Evolutionary conservation across 2,797 vertebrate genomes (phyloP), one percentile per base, ranked within the genome.

Genomic region (Takifugu ocellatus): DNA sequence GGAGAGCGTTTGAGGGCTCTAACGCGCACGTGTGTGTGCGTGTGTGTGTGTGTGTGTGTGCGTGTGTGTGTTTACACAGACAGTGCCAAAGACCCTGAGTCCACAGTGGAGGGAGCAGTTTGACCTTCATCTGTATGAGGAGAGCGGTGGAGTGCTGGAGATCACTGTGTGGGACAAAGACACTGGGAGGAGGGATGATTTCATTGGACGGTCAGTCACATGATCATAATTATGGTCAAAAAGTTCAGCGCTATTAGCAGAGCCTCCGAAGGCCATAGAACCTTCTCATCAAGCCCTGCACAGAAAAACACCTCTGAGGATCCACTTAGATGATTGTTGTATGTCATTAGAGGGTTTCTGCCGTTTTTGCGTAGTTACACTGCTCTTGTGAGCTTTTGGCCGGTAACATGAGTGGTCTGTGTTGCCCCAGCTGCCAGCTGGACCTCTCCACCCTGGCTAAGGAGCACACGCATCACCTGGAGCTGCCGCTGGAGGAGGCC

Each of bases 101-200:
- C 95, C 96, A 47, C 94, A 95, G 74, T 98, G 96, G 96, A 92
- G 94, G 58, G 95, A 97, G 71, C 93, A 96, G 83, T 97, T 98
- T 84, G 95, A 97, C 84, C 92, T 98, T 61, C 93, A 96, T 74
- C 89, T 96, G 61, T 94, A 92, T 55, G 94, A 98, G 26, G 94
- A 98, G 85, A 89, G 79, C 15, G 94, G 92, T 15, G 94, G 93
- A 33, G 75, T 93, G 72, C 77, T 98, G 78, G 94, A 98, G 78
- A 94, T 96, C 84, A 92, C 93, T 0, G 94, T 95, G 29, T 98
- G 96, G 96, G 95, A 98, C 90, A 93, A 82, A 88, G 95, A 97
- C 67, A 90, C 92, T 4, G 93, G 94, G 26, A 91, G 94, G 75
- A 94, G 85, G 49, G 96, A 98, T 74, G 96, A 98, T 89, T 98